These are phyloP conservation scores for Drosophila parthenogenetica DNA, from an alignment of 2,888 invertebrate genomes.

Conservation along the genomic window DNA sequence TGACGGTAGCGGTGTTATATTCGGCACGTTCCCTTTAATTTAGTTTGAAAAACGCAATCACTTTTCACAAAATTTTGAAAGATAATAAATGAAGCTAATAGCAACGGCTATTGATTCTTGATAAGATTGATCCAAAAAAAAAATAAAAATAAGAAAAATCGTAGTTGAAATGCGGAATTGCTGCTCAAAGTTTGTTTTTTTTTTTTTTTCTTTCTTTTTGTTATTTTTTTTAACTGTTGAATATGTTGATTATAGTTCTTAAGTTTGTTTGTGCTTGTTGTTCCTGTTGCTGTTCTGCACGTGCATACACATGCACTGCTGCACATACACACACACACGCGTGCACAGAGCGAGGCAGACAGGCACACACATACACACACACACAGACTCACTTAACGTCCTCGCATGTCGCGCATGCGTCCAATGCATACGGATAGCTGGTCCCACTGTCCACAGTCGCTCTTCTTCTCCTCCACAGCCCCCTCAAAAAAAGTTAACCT, in stretches of 20 bases:
- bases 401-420: conserved; percentile 76
- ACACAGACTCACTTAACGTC: conserved; percentile 61
- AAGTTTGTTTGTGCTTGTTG: conserved; percentile 6
- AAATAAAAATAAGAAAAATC: neutral
- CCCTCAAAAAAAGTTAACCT: conserved; percentile 3
- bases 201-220: neutral
- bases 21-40: conserved; percentile 48
- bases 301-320: conserved; percentile 19
- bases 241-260: conserved; percentile 11
- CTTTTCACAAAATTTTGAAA: conserved; percentile 66
- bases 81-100: conserved; percentile 52
- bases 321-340: conserved; percentile 15
- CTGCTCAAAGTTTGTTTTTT: conserved; percentile 25
- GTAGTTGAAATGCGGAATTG: conserved; percentile 45
- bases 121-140: conserved; percentile 43
- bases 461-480: neutral
- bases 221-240: conserved; percentile 22
- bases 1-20: conserved; percentile 13
- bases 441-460: conserved; percentile 23
- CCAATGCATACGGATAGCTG: conserved; percentile 59
- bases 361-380: conserved; percentile 15
- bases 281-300: conserved; percentile 29
- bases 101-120: conserved; percentile 52
- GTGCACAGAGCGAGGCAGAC: conserved; percentile 23
- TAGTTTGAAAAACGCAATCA: conserved; percentile 59